These are phyloP conservation scores for Mormyrus proboscirostris DNA, from an alignment of 2,797 vertebrate genomes.

Conservation along the genomic window DNA sequence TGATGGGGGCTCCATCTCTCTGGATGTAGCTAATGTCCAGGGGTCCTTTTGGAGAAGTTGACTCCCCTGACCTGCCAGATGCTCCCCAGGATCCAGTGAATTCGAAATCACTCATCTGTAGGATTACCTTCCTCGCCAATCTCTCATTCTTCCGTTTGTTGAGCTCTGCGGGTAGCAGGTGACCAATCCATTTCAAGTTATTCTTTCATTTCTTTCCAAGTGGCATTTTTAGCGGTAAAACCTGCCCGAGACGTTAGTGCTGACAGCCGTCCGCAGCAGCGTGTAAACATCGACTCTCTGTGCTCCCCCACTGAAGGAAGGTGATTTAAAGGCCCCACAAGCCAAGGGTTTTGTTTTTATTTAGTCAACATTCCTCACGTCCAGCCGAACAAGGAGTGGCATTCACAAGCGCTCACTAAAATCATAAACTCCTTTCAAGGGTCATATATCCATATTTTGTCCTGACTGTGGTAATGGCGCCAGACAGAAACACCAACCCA, in stretches of 20 bases:
- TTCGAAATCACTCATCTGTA: conserved; percentile 47
- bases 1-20: background rate
- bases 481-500: conserved; percentile 25
- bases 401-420: conserved; percentile 20
- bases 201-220: conserved; percentile 24
- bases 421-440: background rate
- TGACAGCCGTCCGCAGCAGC: background rate
- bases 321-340: background rate
- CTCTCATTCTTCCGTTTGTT: conserved; percentile 58
- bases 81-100: conserved; percentile 36
- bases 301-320: background rate
- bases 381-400: background rate
- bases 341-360: conserved; percentile 32
- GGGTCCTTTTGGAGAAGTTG: conserved; percentile 2
- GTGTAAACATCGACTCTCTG: background rate
- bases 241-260: background rate
- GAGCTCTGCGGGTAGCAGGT: conserved; percentile 49
- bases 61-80: conserved; percentile 32
- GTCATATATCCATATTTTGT: background rate
- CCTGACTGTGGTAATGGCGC: background rate
- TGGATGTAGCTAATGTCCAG: background rate
- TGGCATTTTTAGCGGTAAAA: conserved; percentile 40
- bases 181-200: conserved; percentile 40
- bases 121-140: conserved; percentile 58
- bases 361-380: conserved; percentile 26